phyloP scores from a whole-genome alignment of 2,888 invertebrate species.

The Drosophila kokeensis region DNA sequence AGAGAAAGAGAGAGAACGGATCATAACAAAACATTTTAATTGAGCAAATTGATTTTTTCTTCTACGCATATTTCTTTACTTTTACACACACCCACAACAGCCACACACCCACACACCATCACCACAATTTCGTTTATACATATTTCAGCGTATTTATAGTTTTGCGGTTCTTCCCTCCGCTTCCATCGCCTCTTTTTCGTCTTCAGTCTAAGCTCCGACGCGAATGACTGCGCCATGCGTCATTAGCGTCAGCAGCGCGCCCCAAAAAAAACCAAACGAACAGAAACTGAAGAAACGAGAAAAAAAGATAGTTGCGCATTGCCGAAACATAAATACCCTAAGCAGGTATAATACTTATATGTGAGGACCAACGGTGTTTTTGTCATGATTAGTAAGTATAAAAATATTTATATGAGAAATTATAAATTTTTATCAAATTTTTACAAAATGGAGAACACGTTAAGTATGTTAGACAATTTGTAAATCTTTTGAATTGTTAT shows the following conservation, averaged over 20 bases:
- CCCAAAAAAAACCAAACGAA: conserved; percentile 31
- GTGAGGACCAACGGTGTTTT: neutral
- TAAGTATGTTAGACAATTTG: neutral
- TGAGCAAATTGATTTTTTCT: conserved; percentile 39
- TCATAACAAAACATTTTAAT: conserved; percentile 23
- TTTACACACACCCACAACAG: conserved; percentile 1
- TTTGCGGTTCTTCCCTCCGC: conserved; percentile 8
- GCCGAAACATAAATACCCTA: neutral
- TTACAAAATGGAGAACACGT: neutral
- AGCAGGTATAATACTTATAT: neutral
- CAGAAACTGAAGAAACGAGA: conserved; percentile 20
- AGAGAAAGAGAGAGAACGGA: conserved; percentile 3
- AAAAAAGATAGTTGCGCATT: neutral
- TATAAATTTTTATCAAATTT: neutral
- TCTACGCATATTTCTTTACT: conserved; percentile 16
- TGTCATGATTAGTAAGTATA: neutral
- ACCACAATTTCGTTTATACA: neutral
- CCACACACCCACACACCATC: neutral
- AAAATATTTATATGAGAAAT: neutral
- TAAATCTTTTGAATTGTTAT: neutral
- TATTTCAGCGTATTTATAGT: conserved; percentile 43
- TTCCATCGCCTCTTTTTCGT: too few relatives aligned
- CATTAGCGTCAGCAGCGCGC: conserved; percentile 39
- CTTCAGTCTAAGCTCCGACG: neutral
- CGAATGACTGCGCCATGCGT: conserved; percentile 57